phyloP scores from a whole-genome alignment of 2,888 invertebrate species.

The Petrophora chlorosata region DNA sequence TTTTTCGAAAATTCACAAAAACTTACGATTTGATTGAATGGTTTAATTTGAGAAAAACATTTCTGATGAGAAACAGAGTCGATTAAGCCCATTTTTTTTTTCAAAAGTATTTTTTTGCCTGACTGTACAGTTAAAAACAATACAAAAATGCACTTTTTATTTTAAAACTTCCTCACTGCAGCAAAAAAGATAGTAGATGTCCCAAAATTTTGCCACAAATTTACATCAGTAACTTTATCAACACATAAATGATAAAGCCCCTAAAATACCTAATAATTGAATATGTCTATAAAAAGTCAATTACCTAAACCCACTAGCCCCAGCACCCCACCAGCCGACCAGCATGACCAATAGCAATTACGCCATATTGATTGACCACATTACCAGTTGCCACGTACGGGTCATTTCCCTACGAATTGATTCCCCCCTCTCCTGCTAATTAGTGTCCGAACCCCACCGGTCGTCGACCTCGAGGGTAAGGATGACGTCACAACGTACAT shows the following conservation, averaged over 20 bases:
- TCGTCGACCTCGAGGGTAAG: constrained; percentile 54
- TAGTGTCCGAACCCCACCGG: constrained; percentile 41
- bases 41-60: too few species aligned
- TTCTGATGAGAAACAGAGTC: too few species aligned
- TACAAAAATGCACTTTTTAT: too few species aligned
- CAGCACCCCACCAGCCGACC: too few species aligned
- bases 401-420: constrained; percentile 40
- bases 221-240: constrained; percentile 6
- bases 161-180: too few species aligned
- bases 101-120: too few species aligned
- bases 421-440: constrained; percentile 42
- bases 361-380: constrained; percentile 32
- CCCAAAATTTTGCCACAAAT: too few species aligned
- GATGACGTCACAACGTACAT: constrained; percentile 56
- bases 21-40: too few species aligned
- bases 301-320: constrained; percentile 12
- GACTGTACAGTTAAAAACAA: too few species aligned
- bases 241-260: constrained; percentile 11
- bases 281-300: constrained; percentile 20
- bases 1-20: too few species aligned
- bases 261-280: constrained; percentile 11
- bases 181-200: too few species aligned
- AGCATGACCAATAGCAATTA: constrained; percentile 30
- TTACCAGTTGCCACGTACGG: constrained; percentile 28
- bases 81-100: too few species aligned